Evolutionary conservation across 1,140 invertebrate species (phyloP), one percentile per base, ranked within the genome.

Genomic region (Hycleus cichorii): DNA sequence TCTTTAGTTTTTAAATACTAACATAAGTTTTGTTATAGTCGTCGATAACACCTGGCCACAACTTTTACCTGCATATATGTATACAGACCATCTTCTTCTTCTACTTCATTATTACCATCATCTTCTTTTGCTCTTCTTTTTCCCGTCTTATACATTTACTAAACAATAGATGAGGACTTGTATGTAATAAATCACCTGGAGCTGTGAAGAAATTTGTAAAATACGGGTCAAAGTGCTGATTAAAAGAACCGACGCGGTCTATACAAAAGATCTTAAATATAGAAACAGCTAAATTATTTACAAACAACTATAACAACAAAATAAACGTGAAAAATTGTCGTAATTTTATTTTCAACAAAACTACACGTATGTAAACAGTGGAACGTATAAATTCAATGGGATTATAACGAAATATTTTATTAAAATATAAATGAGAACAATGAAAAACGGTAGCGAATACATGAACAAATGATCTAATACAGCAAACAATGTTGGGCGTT

Each of bases 391-490:
- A 27, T 53, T 53, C 42, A 27, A 53, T 46, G n/a, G 51, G 51
- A 52, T 18, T 18, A 18, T 18, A 18, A 18, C 18, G 18, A 18
- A 18, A 18, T 18, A 53, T 53, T 46, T 53, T 53, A 46, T 53
- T 46, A 46, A 46, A 53, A 53, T 53, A 53, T 53, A 53, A 53
- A 53, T 53, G 51, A 53, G 51, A 53, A 61, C 59, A 57, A 61
- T 61, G 45, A 47, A 25, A 43, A 51, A 61, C 59, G 59, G 55
- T 57, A 57, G 55, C 62, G 58, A 54, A 47, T 55, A 50, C 51
- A 49, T 44, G 54, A 63, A 65, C 64, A 65, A 65, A 65, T 65
- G 64, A 65, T 55, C 61, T 60, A 60, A 50, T 50, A 52, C 64
- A 50, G 54, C 58, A 61, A 53, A 52, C 60, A 62, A 53, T 59